phyloP scores from a whole-genome alignment of 2,797 vertebrate genomes.

The Siniperca undulata region DNA sequence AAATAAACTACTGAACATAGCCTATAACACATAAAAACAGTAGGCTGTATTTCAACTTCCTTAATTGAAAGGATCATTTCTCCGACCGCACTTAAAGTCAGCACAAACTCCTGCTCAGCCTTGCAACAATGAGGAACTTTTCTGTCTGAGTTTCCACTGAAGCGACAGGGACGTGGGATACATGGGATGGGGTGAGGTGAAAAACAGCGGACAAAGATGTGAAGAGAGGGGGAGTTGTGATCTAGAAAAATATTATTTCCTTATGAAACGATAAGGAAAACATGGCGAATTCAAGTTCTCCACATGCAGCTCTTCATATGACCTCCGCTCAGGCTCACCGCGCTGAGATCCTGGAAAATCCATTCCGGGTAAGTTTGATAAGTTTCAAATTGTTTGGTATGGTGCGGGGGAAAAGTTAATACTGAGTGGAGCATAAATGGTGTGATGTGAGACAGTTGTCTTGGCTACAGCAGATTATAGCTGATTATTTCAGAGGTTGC shows the following conservation, averaged over 20 bases:
- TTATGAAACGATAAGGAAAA: constrained; percentile 34
- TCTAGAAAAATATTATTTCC: background rate
- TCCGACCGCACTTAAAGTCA: constrained; percentile 25
- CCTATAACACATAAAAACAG: background rate
- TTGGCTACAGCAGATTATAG: too few species aligned
- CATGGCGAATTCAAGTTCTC: constrained; percentile 71
- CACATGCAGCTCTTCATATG: background rate
- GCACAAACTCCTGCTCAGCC: constrained; percentile 42
- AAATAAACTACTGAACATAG: fast-evolving
- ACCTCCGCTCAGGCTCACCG: constrained; percentile 43
- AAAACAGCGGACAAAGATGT: constrained; percentile 42
- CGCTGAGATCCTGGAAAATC: constrained; percentile 71
- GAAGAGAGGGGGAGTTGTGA: constrained; percentile 12
- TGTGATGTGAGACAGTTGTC: background rate
- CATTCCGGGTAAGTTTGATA: constrained; percentile 70
- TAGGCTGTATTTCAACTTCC: background rate
- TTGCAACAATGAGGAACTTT: constrained; percentile 38
- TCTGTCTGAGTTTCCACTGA: background rate
- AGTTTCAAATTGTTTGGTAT: background rate
- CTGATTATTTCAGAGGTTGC: background rate
- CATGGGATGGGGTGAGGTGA: constrained; percentile 44
- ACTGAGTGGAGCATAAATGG: too few species aligned
- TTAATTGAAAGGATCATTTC: fast-evolving
- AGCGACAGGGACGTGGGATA: constrained; percentile 39
- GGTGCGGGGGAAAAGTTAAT: background rate